Evolutionary conservation across 2,113 vertebrate genomes (phyloP).

Genomic region (Lepisosteus oculatus): DNA sequence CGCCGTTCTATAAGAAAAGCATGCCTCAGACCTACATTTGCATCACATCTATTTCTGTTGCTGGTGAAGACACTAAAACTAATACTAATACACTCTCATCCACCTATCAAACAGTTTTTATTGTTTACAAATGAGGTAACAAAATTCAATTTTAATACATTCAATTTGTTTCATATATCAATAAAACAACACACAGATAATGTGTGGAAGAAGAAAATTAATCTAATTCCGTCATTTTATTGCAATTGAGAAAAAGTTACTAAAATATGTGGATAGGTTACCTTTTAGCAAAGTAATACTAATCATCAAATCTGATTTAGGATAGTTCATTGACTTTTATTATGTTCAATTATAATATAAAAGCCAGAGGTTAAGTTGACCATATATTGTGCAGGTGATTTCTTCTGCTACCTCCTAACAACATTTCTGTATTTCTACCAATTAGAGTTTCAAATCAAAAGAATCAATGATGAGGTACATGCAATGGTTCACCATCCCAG

Average conservation of each 20-base stretch:
- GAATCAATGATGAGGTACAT: slow-evolving; percentile 48
- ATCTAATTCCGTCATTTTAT: too few species aligned
- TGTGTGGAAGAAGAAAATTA: too few species aligned
- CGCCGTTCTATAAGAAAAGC: slow-evolving; percentile 21
- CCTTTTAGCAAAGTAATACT: slow-evolving; percentile 15
- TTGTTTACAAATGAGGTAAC: too few species aligned
- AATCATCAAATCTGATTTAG: slow-evolving; percentile 32
- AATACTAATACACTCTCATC: too few species aligned
- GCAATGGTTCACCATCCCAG: slow-evolving; percentile 23
- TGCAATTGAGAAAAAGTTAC: too few species aligned
- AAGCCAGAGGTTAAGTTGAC: slow-evolving; percentile 53
- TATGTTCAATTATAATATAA: slow-evolving; percentile 53
- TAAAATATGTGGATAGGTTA: too few species aligned
- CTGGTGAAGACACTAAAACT: too few species aligned
- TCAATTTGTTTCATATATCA: too few species aligned
- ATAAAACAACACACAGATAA: too few species aligned
- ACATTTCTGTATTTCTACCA: slow-evolving; percentile 43
- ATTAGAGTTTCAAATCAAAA: slow-evolving; percentile 55
- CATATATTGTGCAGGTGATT: slow-evolving; percentile 53
- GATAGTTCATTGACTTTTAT: slow-evolving; percentile 51
- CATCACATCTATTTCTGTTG: slow-evolving; percentile 39
- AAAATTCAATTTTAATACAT: too few species aligned
- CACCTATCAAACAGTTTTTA: too few species aligned
- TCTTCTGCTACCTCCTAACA: slow-evolving; percentile 48
- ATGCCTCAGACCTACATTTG: slow-evolving; percentile 48